phyloP scores from a whole-genome alignment of 2,797 vertebrate species.

The Calcarius lapponicus region DNA sequence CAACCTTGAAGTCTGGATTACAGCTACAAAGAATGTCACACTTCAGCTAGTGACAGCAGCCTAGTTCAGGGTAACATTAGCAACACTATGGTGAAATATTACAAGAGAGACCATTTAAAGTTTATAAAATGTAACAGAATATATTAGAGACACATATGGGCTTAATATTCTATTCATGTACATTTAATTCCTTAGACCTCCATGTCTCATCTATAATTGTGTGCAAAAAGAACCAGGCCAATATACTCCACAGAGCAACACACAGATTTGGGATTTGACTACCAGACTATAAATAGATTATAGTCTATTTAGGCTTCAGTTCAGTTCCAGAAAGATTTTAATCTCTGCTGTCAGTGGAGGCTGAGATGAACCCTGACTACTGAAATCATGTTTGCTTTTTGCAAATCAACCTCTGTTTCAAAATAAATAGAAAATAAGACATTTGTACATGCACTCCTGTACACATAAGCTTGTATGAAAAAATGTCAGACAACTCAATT shows the following conservation, averaged over 20 bases:
- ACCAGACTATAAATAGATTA: neutral
- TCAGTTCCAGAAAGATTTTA: neutral
- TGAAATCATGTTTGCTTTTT: neutral
- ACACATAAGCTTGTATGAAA: neutral
- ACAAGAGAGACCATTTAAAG: conserved; percentile 29
- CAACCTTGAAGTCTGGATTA: neutral
- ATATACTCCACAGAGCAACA: neutral
- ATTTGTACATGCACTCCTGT: neutral
- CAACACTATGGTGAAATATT: conserved; percentile 12
- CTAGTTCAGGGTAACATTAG: conserved; percentile 39
- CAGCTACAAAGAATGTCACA: conserved; percentile 27
- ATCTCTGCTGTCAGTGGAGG: neutral
- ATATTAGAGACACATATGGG: conserved; percentile 30
- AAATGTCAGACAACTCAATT: neutral
- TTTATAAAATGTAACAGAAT: conserved; percentile 50
- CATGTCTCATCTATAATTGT: neutral
- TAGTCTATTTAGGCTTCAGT: neutral
- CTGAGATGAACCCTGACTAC: neutral
- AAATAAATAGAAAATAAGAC: neutral
- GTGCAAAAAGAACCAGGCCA: neutral
- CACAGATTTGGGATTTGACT: neutral
- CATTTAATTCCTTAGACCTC: conserved; percentile 13
- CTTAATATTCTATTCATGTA: conserved; percentile 36
- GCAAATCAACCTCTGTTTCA: neutral
- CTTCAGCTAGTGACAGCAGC: conserved; percentile 12